A percentile compares a stretch with the other conserved stretches of the same genome.
Conservation (phyloP, 2,797 vertebrate genomes). For the Ciconia nigra region DNA sequence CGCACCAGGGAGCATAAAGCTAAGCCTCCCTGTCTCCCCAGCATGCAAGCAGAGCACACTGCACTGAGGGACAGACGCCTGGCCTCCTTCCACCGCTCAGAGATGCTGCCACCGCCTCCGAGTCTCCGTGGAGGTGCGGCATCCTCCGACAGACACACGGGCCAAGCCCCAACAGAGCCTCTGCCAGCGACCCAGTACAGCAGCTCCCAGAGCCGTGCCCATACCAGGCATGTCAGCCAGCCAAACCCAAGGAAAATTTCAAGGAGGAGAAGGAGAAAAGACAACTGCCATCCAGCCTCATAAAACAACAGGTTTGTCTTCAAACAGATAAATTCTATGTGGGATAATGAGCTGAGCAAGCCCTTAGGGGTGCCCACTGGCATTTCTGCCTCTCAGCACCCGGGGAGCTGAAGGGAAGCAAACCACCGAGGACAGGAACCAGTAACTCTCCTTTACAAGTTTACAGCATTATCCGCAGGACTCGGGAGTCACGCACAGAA, state of each 20-base stretch:
- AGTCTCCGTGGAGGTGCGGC: background rate
- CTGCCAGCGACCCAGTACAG: rapidly evolving
- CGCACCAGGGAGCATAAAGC: background rate
- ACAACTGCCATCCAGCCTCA: background rate
- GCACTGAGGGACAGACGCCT: background rate
- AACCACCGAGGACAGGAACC: background rate
- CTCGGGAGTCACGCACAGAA: background rate
- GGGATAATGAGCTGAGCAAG: background rate
- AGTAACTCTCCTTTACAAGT: background rate
- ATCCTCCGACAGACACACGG: background rate
- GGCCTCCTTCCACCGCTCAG: background rate
- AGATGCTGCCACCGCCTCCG: background rate
- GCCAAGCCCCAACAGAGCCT: background rate
- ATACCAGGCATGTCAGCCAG: rapidly evolving
- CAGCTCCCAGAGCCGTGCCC: background rate
- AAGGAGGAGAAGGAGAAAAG: background rate
- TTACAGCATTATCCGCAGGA: background rate
- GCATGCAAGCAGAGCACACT: rapidly evolving
- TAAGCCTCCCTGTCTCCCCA: rapidly evolving
- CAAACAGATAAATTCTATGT: rapidly evolving
- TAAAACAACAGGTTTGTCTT: background rate
- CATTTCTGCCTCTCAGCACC: background rate
- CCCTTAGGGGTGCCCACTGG: rapidly evolving
- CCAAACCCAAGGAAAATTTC: background rate
- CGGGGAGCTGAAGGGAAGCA: background rate